phyloP scores from a whole-genome alignment of 1,140 invertebrate genomes.

The Pseudachorutes palmiensis region DNA sequence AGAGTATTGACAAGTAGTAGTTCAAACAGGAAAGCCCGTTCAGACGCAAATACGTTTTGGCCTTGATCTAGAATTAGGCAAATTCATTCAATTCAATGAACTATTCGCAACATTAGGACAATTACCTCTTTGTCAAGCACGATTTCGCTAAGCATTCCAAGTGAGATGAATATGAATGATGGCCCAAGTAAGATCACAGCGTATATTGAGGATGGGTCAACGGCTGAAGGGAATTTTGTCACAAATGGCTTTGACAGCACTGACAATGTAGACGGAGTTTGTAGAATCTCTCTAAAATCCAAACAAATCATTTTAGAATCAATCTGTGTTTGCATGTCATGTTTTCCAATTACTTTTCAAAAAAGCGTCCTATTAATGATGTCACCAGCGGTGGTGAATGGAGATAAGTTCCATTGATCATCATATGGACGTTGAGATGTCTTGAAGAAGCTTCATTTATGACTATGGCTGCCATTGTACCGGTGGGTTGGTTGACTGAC shows the following conservation, averaged over 20 bases:
- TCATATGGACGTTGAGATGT: not conserved
- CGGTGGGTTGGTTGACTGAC: constrained; percentile 11
- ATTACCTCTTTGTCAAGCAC: constrained; percentile 73
- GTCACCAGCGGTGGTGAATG: constrained; percentile 63
- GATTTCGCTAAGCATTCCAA: constrained; percentile 67
- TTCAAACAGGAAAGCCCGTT: constrained; percentile 67
- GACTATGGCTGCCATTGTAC: constrained; percentile 22
- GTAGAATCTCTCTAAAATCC: constrained; percentile 13
- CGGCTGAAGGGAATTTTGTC: constrained; percentile 7
- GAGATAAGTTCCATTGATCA: constrained; percentile 42
- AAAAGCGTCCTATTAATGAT: constrained; percentile 13
- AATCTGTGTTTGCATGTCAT: not conserved
- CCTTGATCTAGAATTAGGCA: constrained; percentile 57
- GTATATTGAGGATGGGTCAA: constrained; percentile 28
- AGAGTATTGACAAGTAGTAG: constrained; percentile 68
- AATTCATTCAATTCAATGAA: not conserved
- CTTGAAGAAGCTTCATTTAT: not conserved
- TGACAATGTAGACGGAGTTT: not conserved
- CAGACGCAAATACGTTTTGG: constrained; percentile 70
- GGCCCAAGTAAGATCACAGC: constrained; percentile 34
- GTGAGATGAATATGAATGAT: constrained; percentile 20
- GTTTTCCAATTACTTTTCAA: not conserved
- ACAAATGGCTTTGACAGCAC: constrained; percentile 5
- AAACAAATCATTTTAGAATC: not conserved
- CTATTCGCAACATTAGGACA: not conserved